Evolutionary conservation across 2,797 vertebrate species (phyloP).

Genomic region (Salmo trutta): DNA sequence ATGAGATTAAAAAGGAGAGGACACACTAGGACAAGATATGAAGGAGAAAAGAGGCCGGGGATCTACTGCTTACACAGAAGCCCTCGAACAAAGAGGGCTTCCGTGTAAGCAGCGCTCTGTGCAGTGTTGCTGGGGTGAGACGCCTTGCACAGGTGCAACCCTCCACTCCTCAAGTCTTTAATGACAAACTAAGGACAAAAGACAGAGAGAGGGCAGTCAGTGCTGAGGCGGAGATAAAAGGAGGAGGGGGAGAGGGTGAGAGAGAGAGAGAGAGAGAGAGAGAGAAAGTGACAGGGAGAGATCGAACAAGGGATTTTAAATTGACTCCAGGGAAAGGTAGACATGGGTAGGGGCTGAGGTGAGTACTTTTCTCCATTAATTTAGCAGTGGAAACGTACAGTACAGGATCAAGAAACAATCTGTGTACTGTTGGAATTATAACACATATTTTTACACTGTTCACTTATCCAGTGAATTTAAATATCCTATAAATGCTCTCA

Average conservation of each 20-base stretch:
- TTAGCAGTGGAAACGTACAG: neutral
- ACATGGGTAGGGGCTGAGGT: neutral
- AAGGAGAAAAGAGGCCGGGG: neutral
- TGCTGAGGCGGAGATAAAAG: slow-evolving; percentile 10
- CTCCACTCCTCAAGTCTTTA: slow-evolving; percentile 23
- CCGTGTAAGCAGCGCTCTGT: neutral
- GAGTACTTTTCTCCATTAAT: neutral
- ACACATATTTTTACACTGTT: no score
- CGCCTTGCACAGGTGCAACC: slow-evolving; percentile 23
- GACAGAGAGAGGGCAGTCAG: slow-evolving; percentile 6
- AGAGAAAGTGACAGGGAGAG: slow-evolving; percentile 15
- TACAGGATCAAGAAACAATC: no score
- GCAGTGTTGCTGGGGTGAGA: slow-evolving; percentile 3
- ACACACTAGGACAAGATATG: neutral
- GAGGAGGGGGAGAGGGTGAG: neutral
- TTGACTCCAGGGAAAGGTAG: slow-evolving; percentile 25
- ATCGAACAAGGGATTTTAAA: slow-evolving; percentile 39
- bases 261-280: slow-evolving; percentile 22
- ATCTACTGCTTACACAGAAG: neutral
- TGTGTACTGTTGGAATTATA: no score
- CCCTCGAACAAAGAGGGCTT: neutral
- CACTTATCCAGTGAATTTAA: neutral
- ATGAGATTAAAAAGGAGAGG: slow-evolving; percentile 5
- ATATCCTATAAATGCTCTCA: neutral
- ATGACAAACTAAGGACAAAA: slow-evolving; percentile 35